Evolutionary conservation across 1,140 invertebrate genomes (phyloP), one percentile per base, ranked within the genome.

Genomic region (Atopsyche davidsoni): DNA sequence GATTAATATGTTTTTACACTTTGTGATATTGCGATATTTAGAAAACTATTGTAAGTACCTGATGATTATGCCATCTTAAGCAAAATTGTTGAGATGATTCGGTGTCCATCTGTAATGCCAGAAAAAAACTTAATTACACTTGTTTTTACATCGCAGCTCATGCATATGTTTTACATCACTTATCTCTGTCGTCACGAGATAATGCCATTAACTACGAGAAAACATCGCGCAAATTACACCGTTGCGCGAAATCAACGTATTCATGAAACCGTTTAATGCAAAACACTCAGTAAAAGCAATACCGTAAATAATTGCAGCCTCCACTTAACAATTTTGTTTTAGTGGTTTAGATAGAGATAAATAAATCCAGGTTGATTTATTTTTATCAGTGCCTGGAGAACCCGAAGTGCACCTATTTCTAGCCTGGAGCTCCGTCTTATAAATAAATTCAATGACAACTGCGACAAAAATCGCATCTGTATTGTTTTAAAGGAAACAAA

Each of bases 51-150:
- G n/a, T 18, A 39, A 24, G 70, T 71, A 79, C 77, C 75, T 86
- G 83, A 67, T 86, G 85, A 70, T 87, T 86, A 67, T 87, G 85
- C 86, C 86, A 88, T 66, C 84, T 75, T 52, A 88, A 72, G 64
- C 83, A 87, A 67, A 87, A 87, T 66, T 87, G 83, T 67, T 83
- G 81, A 61, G 82, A 76, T 58, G 75, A 68, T 60, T 75, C 75
- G 41, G 73, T 69, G 62, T 78, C 72, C 70, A 73, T 75, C 51
- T 54, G 51, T n/a, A 51, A 59, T n/a, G 17, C 19, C 41, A 19
- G 45, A 51, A 45, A 44, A 9, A 35, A 45, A 45, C n/a, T 22
- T 44, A 42, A 40, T 16, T 18, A 21, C n/a, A n/a, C n/a, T n/a
- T n/a, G 25, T 28, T 7, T 28, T 28, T 28, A 28, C 7, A 28